These are phyloP conservation scores for Corythornis madagascariensis DNA, from an alignment of 2,113 vertebrate genomes.

Conservation along the genomic window DNA sequence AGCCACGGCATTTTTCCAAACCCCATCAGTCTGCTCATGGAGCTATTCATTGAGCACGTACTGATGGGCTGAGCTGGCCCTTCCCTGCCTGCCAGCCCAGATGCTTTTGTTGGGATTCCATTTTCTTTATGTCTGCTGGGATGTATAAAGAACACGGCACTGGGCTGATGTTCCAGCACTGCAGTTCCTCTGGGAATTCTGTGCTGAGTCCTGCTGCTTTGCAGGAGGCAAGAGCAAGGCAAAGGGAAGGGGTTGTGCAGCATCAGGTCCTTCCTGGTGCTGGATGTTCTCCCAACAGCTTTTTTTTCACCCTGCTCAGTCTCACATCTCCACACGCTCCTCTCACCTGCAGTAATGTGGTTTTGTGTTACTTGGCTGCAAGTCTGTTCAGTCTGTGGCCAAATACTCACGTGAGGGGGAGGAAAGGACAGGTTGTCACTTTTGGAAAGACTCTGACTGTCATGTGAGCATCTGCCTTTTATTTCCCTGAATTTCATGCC, in stretches of 20 bases:
- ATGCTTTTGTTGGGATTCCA: background rate
- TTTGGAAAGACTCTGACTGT: background rate
- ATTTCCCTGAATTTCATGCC: background rate
- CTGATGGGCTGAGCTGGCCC: background rate
- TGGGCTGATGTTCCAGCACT: background rate
- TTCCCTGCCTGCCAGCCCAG: background rate
- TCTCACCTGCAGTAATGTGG: rapidly evolving
- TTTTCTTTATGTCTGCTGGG: background rate
- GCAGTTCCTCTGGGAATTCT: background rate
- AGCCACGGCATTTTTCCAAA: background rate
- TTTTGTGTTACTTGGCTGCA: rapidly evolving
- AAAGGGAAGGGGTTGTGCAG: background rate
- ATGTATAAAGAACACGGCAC: background rate
- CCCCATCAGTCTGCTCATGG: rapidly evolving
- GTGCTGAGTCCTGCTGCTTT: background rate
- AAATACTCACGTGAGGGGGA: rapidly evolving
- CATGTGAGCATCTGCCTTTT: background rate
- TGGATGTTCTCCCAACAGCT: background rate
- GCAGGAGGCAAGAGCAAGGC: background rate
- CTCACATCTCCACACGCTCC: background rate
- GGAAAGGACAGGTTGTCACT: rapidly evolving
- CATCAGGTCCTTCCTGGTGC: background rate
- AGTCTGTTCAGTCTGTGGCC: background rate
- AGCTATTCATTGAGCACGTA: background rate
- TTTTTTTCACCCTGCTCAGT: background rate